phyloP scores from a whole-genome alignment of 2,113 vertebrate species.

The Oryzias javanicus region DNA sequence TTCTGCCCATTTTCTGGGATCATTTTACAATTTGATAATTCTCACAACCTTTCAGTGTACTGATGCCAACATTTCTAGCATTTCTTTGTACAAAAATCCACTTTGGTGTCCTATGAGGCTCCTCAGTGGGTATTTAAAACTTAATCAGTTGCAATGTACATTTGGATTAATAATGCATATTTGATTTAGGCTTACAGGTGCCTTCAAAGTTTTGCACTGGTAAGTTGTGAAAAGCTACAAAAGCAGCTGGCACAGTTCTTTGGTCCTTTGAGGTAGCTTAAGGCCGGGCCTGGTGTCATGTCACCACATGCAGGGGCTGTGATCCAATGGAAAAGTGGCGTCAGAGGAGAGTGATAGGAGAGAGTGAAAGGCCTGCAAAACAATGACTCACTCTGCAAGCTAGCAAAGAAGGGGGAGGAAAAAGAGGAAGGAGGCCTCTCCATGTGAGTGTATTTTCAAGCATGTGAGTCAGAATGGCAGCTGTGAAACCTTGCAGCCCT shows the following conservation, averaged over 20 bases:
- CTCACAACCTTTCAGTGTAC: background rate
- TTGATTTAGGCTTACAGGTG: no score
- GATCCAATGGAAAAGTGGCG: constrained; percentile 75
- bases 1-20: constrained; percentile 21
- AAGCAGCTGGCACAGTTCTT: constrained; percentile 8
- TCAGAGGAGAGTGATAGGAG: constrained; percentile 59
- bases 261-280: constrained; percentile 21
- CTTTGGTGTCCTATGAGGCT: no score
- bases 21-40: background rate
- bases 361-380: constrained; percentile 73
- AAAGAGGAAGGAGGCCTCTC: constrained; percentile 49
- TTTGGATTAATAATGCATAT: no score
- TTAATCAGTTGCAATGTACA: no score
- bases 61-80: constrained; percentile 1
- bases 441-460: constrained; percentile 25
- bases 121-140: no score
- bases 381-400: constrained; percentile 72
- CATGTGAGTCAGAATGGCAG: constrained; percentile 5
- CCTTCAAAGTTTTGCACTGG: background rate
- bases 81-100: no score
- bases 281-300: constrained; percentile 47
- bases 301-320: constrained; percentile 47
- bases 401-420: constrained; percentile 50
- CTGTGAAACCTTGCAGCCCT: constrained; percentile 21
- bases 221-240: constrained; percentile 9